phyloP scores from a whole-genome alignment of 2,888 invertebrate species.

The Podotricha telesiphe region DNA sequence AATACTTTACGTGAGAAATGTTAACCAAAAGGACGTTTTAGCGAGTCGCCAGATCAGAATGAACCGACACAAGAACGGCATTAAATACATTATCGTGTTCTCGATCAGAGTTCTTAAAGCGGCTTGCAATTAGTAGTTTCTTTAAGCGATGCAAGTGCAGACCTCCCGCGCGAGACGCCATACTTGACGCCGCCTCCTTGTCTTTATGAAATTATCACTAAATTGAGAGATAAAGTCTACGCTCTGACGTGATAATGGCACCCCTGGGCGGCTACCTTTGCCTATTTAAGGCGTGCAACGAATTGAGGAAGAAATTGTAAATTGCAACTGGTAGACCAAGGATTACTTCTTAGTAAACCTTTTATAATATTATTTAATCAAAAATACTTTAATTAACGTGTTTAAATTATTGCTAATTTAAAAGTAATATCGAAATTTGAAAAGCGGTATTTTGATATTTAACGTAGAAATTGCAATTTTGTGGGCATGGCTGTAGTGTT shows the following conservation, averaged over 20 bases:
- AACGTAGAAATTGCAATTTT: conserved; percentile 42
- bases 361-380: conserved; percentile 14
- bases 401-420: too few relatives aligned
- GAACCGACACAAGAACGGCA: conserved; percentile 63
- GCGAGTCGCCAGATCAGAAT: conserved; percentile 62
- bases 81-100: conserved; percentile 77
- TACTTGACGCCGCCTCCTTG: conserved; percentile 58
- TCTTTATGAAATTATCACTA: conserved; percentile 76
- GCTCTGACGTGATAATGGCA: conserved; percentile 72
- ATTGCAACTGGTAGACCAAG: conserved; percentile 25
- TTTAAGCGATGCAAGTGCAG: conserved; percentile 55
- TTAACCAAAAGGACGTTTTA: conserved; percentile 51
- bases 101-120: conserved; percentile 75
- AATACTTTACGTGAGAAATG: conserved; percentile 34
- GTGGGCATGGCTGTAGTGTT: conserved; percentile 41
- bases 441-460: conserved; percentile 27
- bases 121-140: conserved; percentile 72
- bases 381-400: too few relatives aligned
- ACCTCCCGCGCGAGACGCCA: conserved; percentile 68
- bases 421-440: neutral
- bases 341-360: conserved; percentile 31
- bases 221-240: conserved; percentile 76
- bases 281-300: conserved; percentile 63
- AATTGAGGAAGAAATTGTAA: conserved; percentile 48
- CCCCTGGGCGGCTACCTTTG: conserved; percentile 56